Percentiles rank a stretch among this genome's conserved stretches.
Conservation (phyloP, 2,797 vertebrate species). For the Cuculus canorus region DNA sequence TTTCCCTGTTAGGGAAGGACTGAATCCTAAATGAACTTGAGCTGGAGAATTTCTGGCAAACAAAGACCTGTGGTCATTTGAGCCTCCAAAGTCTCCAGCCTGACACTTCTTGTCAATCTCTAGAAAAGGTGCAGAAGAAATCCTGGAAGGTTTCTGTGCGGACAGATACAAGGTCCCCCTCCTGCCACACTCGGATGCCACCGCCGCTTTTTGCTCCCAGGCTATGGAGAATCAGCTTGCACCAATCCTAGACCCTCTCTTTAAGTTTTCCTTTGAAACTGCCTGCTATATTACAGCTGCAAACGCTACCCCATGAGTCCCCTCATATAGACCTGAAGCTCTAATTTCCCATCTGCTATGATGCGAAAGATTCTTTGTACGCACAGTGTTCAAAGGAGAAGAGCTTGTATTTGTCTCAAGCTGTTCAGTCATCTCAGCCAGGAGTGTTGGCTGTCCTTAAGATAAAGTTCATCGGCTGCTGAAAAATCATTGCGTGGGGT, state of each 20-base stretch:
- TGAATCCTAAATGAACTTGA: not conserved
- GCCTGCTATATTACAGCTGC: not conserved
- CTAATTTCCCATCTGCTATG: not conserved
- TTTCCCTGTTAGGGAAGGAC: not conserved
- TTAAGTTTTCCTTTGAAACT: not conserved
- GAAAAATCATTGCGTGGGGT: not conserved
- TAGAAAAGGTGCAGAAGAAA: not conserved
- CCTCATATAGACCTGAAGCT: not conserved
- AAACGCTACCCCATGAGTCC: not conserved
- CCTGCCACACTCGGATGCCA: not conserved
- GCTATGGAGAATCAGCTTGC: not conserved
- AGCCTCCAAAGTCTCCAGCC: not conserved
- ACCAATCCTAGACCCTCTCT: not conserved
- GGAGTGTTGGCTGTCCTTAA: not conserved
- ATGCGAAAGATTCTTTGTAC: not conserved
- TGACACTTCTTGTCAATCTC: rapidly evolving
- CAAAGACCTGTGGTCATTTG: not conserved
- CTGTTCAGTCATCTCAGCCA: not conserved
- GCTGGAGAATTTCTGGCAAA: not conserved
- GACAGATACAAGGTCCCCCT: not conserved
- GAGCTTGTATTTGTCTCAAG: not conserved
- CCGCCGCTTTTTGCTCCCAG: not conserved
- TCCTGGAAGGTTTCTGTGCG: not conserved
- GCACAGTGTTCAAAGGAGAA: rapidly evolving
- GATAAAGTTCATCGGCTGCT: not conserved